Evolutionary conservation across 2,113 vertebrate species (phyloP).

Genomic region (Gavia stellata): DNA sequence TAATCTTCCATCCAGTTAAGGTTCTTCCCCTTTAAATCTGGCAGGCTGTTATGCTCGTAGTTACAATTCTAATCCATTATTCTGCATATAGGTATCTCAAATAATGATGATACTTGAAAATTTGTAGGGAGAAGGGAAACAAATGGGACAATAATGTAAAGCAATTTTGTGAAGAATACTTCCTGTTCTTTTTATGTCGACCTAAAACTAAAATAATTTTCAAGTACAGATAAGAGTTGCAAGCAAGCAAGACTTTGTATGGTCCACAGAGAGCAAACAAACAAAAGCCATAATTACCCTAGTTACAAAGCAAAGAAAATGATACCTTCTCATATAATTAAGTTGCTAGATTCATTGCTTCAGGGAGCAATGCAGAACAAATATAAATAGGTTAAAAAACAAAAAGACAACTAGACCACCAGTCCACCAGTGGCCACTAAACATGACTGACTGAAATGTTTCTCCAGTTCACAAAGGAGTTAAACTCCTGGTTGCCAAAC

Average conservation of each 20-base stretch:
- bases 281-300: not conserved
- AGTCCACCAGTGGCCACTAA: not conserved
- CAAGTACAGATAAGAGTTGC: not conserved
- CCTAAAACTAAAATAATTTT: not conserved
- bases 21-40: not conserved
- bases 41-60: not conserved
- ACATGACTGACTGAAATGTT: not conserved
- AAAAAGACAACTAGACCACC: not conserved
- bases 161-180: not conserved
- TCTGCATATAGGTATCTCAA: not conserved
- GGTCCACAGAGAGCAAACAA: not conserved
- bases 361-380: not conserved
- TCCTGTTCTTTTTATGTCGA: not conserved
- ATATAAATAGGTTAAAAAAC: not conserved
- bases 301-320: not conserved
- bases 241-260: not conserved
- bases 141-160: not conserved
- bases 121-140: not conserved
- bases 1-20: not conserved
- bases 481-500: not conserved
- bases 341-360: not conserved
- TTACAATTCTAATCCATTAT: not conserved
- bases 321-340: not conserved
- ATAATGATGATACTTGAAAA: not conserved
- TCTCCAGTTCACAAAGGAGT: not conserved